Evolutionary conservation across 2,888 invertebrate species (phyloP).

Genomic region (Dicroscelio sp.): DNA sequence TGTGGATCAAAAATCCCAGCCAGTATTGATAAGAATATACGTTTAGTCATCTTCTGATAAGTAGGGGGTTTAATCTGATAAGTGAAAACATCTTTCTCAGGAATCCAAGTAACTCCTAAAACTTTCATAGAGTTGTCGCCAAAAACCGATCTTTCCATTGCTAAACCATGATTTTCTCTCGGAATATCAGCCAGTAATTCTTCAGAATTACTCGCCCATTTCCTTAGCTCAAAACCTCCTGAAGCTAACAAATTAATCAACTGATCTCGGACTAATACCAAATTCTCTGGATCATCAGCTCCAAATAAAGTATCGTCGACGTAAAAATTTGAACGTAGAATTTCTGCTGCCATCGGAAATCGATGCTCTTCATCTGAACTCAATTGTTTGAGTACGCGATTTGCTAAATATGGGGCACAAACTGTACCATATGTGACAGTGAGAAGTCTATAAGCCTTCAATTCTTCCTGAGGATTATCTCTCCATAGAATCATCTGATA

Average conservation of each 20-base stretch:
- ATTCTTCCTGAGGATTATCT: too few species aligned
- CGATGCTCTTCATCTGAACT: neutral
- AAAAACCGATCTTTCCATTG: neutral
- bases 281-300: neutral
- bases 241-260: neutral
- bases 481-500: neutral
- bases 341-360: neutral
- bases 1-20: neutral
- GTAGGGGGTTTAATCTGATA: neutral
- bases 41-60: neutral
- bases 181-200: neutral
- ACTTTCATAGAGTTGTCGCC: neutral
- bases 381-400: neutral
- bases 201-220: neutral
- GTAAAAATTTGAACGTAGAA: neutral
- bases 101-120: neutral
- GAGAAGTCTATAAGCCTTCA: neutral
- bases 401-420: constrained; percentile 5
- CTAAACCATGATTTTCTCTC: neutral
- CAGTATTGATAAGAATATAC: neutral
- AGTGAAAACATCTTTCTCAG: neutral
- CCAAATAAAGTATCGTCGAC: constrained; percentile 21
- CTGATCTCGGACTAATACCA: neutral
- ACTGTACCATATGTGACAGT: constrained; percentile 10
- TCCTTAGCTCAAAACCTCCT: neutral